Evolutionary conservation across 2,797 vertebrate species (phyloP).

Genomic region (Catostomus latipinnis): DNA sequence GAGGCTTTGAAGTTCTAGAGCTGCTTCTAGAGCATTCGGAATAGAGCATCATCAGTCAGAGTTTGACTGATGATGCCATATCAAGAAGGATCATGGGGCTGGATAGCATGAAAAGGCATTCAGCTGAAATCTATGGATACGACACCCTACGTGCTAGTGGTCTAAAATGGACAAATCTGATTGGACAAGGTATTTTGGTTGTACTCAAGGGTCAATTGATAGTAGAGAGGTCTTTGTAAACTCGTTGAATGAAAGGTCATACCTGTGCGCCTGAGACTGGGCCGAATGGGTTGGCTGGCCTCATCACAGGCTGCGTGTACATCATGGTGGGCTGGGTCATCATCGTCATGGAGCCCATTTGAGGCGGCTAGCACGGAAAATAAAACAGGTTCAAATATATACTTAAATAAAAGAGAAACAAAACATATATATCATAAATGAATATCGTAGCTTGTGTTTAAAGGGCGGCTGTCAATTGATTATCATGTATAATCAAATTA

Average conservation of each 20-base stretch:
- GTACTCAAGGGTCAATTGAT: background rate
- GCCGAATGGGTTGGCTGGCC: conserved; percentile 92
- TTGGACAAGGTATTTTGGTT: background rate
- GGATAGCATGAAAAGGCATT: conserved; percentile 23
- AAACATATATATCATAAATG: too few relatives aligned
- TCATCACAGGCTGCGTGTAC: conserved; percentile 93
- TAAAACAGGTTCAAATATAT: background rate
- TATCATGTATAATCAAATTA: too few relatives aligned
- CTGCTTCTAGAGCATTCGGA: conserved; percentile 43
- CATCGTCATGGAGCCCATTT: conserved; percentile 88
- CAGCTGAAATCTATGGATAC: background rate
- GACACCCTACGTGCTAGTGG: background rate
- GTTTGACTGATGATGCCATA: conserved; percentile 25
- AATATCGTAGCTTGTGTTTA: too few relatives aligned
- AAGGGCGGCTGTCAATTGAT: too few relatives aligned
- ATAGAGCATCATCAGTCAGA: conserved; percentile 46
- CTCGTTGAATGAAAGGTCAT: conserved; percentile 30
- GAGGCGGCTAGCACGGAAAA: conserved; percentile 77
- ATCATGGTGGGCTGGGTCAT: conserved; percentile 95
- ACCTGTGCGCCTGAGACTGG: conserved; percentile 92
- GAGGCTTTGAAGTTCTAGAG: conserved; percentile 28
- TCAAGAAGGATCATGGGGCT: conserved; percentile 9
- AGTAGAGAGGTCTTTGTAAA: background rate
- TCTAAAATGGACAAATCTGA: background rate
- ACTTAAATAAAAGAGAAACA: background rate